A percentile compares a stretch with the other conserved stretches of the same genome.
Conservation (phyloP, 2,888 invertebrate genomes). For the Phyto melanocephala region DNA sequence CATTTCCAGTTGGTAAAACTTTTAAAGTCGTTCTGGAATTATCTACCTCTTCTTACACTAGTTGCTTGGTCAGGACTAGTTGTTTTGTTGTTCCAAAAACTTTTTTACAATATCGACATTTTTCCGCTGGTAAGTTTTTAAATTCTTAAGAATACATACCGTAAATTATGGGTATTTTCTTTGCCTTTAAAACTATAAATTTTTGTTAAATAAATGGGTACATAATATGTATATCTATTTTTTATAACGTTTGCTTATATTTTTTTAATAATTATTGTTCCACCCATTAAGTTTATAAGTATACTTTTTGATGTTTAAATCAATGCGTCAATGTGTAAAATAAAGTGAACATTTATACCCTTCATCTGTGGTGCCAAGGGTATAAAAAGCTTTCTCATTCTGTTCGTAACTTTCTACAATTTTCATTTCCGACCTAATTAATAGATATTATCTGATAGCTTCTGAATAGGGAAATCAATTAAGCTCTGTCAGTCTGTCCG, state of each 20-base stretch:
- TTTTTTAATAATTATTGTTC: slow-evolving; percentile 55
- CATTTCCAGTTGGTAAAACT: slow-evolving; percentile 33
- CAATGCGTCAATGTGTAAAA: too few relatives aligned
- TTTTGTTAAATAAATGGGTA: too few relatives aligned
- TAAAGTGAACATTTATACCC: too few relatives aligned
- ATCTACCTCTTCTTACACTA: not conserved
- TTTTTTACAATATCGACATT: slow-evolving; percentile 39
- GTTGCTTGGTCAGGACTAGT: not conserved
- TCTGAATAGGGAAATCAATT: too few relatives aligned
- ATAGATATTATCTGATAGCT: too few relatives aligned
- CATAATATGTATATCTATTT: too few relatives aligned
- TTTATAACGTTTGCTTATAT: slow-evolving; percentile 66
- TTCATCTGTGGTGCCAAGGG: too few relatives aligned
- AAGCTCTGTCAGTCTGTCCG: too few relatives aligned
- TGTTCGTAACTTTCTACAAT: too few relatives aligned
- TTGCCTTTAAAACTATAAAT: too few relatives aligned
- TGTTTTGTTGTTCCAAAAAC: slow-evolving; percentile 9
- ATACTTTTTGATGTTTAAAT: slow-evolving; percentile 54
- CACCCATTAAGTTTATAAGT: slow-evolving; percentile 67
- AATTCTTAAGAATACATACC: not conserved
- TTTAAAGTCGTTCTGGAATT: slow-evolving; percentile 6
- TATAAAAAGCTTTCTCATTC: too few relatives aligned
- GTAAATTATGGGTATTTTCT: not conserved
- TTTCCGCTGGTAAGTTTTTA: slow-evolving; percentile 54
- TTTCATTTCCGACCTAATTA: too few relatives aligned